Percentiles rank a stretch among this genome's conserved stretches.
phyloP scores from a whole-genome alignment of 2,888 invertebrate species.

The Sepioteuthis lessoniana region DNA sequence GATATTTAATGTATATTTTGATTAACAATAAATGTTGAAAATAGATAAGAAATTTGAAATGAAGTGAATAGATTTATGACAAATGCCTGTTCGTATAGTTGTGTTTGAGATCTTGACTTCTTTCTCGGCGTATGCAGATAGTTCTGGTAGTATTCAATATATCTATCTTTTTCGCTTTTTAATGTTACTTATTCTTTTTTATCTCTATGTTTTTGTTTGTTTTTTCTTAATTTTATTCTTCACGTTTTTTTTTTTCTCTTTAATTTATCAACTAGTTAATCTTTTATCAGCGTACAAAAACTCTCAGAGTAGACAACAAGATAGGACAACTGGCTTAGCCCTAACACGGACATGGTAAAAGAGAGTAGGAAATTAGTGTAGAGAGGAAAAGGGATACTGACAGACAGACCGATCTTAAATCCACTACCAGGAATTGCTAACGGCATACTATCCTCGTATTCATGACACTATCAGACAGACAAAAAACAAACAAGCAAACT shows the following conservation, averaged over 20 bases:
- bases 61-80: too few relatives aligned
- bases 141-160: too few relatives aligned
- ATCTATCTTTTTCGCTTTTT: too few relatives aligned
- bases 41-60: too few relatives aligned
- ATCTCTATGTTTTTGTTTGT: too few relatives aligned
- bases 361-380: not conserved
- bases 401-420: not conserved
- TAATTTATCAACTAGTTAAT: not conserved
- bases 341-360: not conserved
- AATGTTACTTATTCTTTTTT: too few relatives aligned
- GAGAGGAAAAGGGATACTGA: not conserved
- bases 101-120: too few relatives aligned
- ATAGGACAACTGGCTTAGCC: not conserved
- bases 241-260: not conserved
- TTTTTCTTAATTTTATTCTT: too few relatives aligned
- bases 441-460: not conserved
- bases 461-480: conserved; percentile 23
- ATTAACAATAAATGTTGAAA: too few relatives aligned
- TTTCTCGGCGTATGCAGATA: too few relatives aligned
- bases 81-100: too few relatives aligned
- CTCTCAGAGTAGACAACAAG: not conserved
- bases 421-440: not conserved
- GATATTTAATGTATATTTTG: too few relatives aligned
- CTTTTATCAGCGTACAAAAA: not conserved
- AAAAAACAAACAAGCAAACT: not conserved